Base-by-base conservation (phyloP, 53 echinoderm and acorn worm species). In the Paracentrotus lividus region DNA sequence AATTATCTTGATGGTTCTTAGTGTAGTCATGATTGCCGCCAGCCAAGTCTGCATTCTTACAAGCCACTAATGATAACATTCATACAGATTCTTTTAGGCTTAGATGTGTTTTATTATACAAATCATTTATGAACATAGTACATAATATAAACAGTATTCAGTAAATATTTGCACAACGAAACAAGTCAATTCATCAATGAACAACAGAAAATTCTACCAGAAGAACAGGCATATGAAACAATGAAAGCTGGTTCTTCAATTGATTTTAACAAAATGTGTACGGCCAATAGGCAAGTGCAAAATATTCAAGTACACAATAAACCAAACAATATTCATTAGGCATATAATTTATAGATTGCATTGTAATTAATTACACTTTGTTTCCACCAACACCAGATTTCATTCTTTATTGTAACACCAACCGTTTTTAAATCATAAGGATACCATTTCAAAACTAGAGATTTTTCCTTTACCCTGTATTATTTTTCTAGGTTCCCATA, bases 41-140 rank as follows among this genome's bases (percentile, higher is more conserved):
- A 72, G 18, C 15, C 3, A 38, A 6, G 2, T 72, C 8, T 4
- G 20, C 2, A 57, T 13, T 33, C 15, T 33, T 14, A 31, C 33
- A 42, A 77, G 21, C 42, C 40, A 21, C 4, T 20, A 8, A 77
- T 5, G 20, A n/a, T 38, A 26, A 23, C 49, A 81, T 81, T n/a
- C 42, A 78, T 45, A 42, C 4, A 72, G n/a, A 8, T 24, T 78
- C 33, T 45, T 0, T 45, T 45, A 81, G 21, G 86, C 86, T 56
- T 55, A 86, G 34, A 86, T 34, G 56, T 86, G 36, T 86, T 87
- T 89, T 89, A 89, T 89, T 89, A 89, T 89, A 89, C 65, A 89
- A 89, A 42, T 89, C 43, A 58, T 31, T 34, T 88, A 64, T 24
- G 44, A 26, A 89, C 89, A 89, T 89, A 89, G 42, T 89, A 89